A percentile compares a stretch with the other conserved stretches of the same genome.
Evolutionary conservation across 2,113 vertebrate genomes (phyloP).

Genomic region (Pholis gunnellus): DNA sequence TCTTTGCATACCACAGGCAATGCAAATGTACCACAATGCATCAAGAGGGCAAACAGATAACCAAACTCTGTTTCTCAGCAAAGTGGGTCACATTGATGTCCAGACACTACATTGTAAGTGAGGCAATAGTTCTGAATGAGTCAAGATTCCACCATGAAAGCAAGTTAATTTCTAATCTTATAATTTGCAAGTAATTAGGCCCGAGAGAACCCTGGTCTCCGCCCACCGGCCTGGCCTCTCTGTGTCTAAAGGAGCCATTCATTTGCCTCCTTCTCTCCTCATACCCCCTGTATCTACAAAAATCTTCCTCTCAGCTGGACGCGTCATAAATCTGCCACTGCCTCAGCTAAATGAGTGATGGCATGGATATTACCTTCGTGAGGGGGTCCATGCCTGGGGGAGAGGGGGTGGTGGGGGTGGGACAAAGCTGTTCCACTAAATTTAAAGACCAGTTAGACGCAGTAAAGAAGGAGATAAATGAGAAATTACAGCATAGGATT

Average conservation of each 20-base stretch:
- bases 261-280: constrained; percentile 35
- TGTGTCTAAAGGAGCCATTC: constrained; percentile 51
- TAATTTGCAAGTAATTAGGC: constrained; percentile 64
- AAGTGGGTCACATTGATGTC: background rate
- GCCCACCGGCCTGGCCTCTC: constrained; percentile 48
- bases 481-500: constrained; percentile 12
- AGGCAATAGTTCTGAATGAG: constrained; percentile 9
- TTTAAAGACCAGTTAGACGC: constrained; percentile 24
- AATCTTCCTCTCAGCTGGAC: constrained; percentile 79
- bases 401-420: background rate
- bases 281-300: constrained; percentile 67
- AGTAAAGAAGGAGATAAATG: constrained; percentile 14
- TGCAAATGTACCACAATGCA: constrained; percentile 64
- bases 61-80: background rate
- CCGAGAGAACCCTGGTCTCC: constrained; percentile 13
- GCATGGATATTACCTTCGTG: constrained; percentile 74
- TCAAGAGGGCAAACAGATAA: constrained; percentile 41
- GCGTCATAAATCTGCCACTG: constrained; percentile 83
- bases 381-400: constrained; percentile 67
- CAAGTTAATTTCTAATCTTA: constrained; percentile 37
- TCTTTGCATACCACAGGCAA: constrained; percentile 48
- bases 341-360: constrained; percentile 73
- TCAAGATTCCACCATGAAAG: constrained; percentile 6
- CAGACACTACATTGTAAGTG: background rate
- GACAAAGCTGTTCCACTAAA: constrained; percentile 3